Base-by-base conservation (phyloP, 2,113 vertebrate species). In the Furnarius figulus region DNA sequence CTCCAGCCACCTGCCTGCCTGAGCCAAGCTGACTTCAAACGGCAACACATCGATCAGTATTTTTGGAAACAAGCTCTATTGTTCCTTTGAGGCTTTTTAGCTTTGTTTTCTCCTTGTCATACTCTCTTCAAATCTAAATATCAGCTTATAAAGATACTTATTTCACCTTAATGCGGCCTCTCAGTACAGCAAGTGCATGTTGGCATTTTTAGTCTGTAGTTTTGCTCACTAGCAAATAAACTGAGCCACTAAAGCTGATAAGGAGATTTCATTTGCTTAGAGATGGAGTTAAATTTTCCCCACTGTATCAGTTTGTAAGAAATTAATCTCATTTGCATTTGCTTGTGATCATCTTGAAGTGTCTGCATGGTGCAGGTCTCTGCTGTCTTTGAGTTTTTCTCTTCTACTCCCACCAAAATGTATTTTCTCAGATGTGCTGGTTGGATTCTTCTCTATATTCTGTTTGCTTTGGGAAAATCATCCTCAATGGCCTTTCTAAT, bases 51-150 rank as follows among this genome's bases (percentile, higher is more conserved):
- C 52, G 8, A 81, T 93, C 80, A 89, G 63, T 84, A 78, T 63
- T 92, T 93, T 77, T 81, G 80, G 89, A 95, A 95, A 93, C 35
- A 87, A 92, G n/a, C 16, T 59, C 28, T 66, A 70, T 92, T 70
- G 70, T 80, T 81, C 65, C 86, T 93, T 78, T 81, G 78, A 85
- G 87, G 62, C 12, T 65, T 89, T 63, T 87, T 46, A 33, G 2
- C 25, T 94, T 78, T 89, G 37, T 94, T 88, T 86, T 86, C 27
- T 63, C 6, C 19, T 16, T 40, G 47, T 90, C 55, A 59, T 50
- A 50, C 21, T 81, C 19, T 33, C 46, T 95, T 88, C 55, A 80
- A 80, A 88, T 77, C 50, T 77, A 78, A 93, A 86, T 92, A 93
- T 50, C 55, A 81, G 46, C 21, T 70, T 77, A 66, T 70, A 78